Evolutionary conservation across 2,888 invertebrate genomes (phyloP), one percentile per base, ranked within the genome.

Genomic region (Catocala sponsa): DNA sequence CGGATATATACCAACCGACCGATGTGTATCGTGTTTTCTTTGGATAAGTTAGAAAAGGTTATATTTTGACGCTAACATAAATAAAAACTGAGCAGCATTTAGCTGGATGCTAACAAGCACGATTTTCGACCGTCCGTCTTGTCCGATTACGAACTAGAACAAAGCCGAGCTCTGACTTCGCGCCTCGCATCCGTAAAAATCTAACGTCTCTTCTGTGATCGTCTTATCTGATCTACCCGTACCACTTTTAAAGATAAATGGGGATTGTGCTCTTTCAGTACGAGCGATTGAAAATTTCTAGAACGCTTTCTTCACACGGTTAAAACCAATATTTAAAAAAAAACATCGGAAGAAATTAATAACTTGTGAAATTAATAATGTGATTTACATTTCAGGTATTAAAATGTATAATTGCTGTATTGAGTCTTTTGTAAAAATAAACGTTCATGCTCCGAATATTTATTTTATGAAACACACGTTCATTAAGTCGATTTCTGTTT

Each of bases 181-280:
- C 80, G 77, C 80, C 71, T 79, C 73, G 82, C 87, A 86, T 86
- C 83, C 83, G 76, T 82, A 84, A 86, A 87, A 88, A 84, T 84
- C 82, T 82, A 77, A 74, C 79, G 81, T 82, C 80, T 77, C 77
- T 72, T 74, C 77, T 76, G 75, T 73, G 85, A 88, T 86, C 85
- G 81, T 76, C 86, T 88, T 88, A 90, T 87, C 88, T 84, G 86
- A 88, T 88, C 82, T 80, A 69, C 74, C 72, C 72, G 79, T 84
- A 87, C 83, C 88, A 85, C 86, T 86, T 83, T 75, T 70, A 65
- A 84, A 87, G 87, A 91, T 89, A 90, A 89, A 91, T 88, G 87
- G 85, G 81, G 76, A 89, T 87, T 89, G 87, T 88, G 87, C 84
- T 80, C 81, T 85, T 82, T 79, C 80, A 82, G 74, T 72, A 74